Evolutionary conservation across 2,797 vertebrate species (phyloP), one percentile per base, ranked within the genome.

Genomic region (Danio aesculapii): DNA sequence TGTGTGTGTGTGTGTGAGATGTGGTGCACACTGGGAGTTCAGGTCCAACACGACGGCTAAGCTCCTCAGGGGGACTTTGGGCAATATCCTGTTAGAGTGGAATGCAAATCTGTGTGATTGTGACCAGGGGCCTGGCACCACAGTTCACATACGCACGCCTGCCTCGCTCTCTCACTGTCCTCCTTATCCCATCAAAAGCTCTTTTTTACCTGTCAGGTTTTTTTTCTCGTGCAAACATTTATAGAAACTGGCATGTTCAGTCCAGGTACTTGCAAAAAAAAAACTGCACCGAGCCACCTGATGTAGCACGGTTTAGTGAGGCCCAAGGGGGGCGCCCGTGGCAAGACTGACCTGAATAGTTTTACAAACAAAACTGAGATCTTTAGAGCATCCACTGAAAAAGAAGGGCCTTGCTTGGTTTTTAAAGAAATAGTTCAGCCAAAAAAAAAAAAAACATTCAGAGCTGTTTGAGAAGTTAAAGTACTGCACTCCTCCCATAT

Each of bases 41-140:
- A 86, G 84, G 79, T 68, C 67, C 81, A 82, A 49, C 77, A 73
- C 66, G 75, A 84, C 68, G 77, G 44, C 17, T 92, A 91, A 92
- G 90, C 90, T 90, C 89, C 90, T 92, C 88, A 85, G 89, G 89
- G 83, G 87, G 88, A 91, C 87, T 91, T 90, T 90, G 90, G 90
- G 89, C 87, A 88, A 90, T 90, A 92, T 92, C 90, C 91, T 90
- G 90, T 91, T 91, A 90, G 90, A 91, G 81, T 89, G 92, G 91
- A 93, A 93, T 93, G 91, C 72, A 90, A 91, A 91, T 90, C 88
- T 91, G 89, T 91, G 89, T 87, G 88, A 92, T 88, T 92, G 84
- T 90, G 87, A 89, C 86, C 88, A 88, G 85, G 84, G 73, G 87
- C 83, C 90, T 92, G 91, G 91, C 90, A 91, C 90, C 89, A 88